A percentile compares a stretch with the other conserved stretches of the same genome.
Evolutionary conservation across 2,888 invertebrate genomes (phyloP).

Genomic region (Cerastis leucographa): DNA sequence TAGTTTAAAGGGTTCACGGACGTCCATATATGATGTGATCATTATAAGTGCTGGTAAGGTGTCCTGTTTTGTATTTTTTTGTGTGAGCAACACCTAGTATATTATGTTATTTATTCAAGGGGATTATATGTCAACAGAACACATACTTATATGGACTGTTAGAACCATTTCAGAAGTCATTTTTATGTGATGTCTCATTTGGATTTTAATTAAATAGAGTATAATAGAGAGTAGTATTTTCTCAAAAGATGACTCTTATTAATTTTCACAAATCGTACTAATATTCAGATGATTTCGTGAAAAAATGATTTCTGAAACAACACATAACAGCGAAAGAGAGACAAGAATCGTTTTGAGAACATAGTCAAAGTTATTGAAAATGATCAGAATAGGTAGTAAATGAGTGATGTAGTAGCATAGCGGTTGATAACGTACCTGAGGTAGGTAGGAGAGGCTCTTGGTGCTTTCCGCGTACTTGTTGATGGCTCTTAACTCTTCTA

Average conservation of each 20-base stretch:
- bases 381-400: conserved; percentile 30
- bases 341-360: conserved; percentile 34
- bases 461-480: conserved; percentile 98
- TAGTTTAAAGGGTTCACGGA: conserved; percentile 55
- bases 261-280: not conserved
- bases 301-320: conserved; percentile 60
- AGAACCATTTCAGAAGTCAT: conserved; percentile 53
- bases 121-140: conserved; percentile 16
- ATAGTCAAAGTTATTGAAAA: conserved; percentile 39
- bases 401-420: conserved; percentile 8
- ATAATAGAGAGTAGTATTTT: not conserved
- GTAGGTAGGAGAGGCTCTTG: conserved; percentile 97
- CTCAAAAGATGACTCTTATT: not conserved
- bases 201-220: not conserved
- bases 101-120: conserved; percentile 19
- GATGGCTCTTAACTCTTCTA: conserved; percentile 96
- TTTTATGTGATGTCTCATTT: conserved; percentile 5
- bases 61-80: conserved; percentile 10
- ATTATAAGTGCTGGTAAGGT: conserved; percentile 12
- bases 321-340: conserved; percentile 37
- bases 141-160: conserved; percentile 52
- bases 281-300: not conserved
- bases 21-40: conserved; percentile 48
- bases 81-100: conserved; percentile 26
- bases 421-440: conserved; percentile 92